Conservation (phyloP, 2,888 invertebrate species). For the Priocnemis perturbator region DNA sequence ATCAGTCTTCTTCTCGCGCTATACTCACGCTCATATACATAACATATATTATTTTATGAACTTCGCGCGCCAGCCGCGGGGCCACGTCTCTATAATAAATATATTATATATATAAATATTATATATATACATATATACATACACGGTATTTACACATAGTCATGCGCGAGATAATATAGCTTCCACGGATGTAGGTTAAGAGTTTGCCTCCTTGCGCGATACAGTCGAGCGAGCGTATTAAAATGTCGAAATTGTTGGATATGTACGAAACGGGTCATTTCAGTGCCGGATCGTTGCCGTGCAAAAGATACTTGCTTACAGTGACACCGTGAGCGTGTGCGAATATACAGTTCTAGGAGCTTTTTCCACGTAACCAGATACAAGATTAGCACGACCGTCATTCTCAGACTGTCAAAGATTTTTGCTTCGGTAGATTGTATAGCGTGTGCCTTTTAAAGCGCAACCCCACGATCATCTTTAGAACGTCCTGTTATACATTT, state of each 20-base stretch:
- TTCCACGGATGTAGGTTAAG: slow-evolving; percentile 63
- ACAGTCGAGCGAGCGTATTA: slow-evolving; percentile 51
- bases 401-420: not conserved
- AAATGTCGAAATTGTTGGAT: slow-evolving; percentile 1
- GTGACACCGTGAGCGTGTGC: too few relatives aligned
- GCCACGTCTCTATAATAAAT: slow-evolving; percentile 41
- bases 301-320: too few relatives aligned
- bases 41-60: slow-evolving; percentile 36
- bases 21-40: slow-evolving; percentile 53
- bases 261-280: too few relatives aligned
- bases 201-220: slow-evolving; percentile 54
- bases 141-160: slow-evolving; percentile 56
- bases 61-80: slow-evolving; percentile 21
- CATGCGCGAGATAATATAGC: slow-evolving; percentile 60
- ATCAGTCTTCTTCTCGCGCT: slow-evolving; percentile 69
- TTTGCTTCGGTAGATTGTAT: not conserved
- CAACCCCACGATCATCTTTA: too few relatives aligned
- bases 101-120: slow-evolving; percentile 40
- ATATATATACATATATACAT: slow-evolving; percentile 32
- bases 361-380: too few relatives aligned
- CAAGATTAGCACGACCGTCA: too few relatives aligned
- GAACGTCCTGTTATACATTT: too few relatives aligned
- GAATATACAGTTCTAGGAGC: too few relatives aligned
- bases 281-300: too few relatives aligned
- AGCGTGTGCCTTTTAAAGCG: not conserved